A percentile compares a stretch with the other conserved stretches of the same genome.
Evolutionary conservation across 2,113 vertebrate genomes (phyloP).

Genomic region (Poeciliopsis retropinna): DNA sequence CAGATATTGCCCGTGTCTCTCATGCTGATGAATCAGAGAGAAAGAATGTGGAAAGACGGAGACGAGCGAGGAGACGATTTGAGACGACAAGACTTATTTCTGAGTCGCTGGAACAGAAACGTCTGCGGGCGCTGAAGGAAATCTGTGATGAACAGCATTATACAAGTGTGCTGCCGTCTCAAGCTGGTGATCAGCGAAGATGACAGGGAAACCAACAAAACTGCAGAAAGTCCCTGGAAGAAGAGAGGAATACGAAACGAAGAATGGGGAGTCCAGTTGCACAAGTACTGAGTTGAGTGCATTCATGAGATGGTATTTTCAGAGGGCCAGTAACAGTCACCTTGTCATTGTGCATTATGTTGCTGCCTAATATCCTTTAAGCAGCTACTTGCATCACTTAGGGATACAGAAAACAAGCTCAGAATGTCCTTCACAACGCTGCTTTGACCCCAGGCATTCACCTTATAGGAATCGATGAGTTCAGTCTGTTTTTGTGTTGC

Average conservation of each 20-base stretch:
- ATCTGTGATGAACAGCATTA: neutral
- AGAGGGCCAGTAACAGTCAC: constrained; percentile 44
- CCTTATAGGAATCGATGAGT: constrained; percentile 18
- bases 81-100: constrained; percentile 18
- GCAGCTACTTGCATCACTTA: constrained; percentile 13
- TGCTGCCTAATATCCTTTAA: constrained; percentile 40
- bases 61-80: constrained; percentile 39
- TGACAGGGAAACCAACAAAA: neutral
- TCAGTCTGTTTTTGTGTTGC: neutral
- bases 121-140: neutral
- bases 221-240: constrained; percentile 20
- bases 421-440: constrained; percentile 44
- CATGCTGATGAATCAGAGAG: constrained; percentile 58
- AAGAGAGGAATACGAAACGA: neutral
- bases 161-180: constrained; percentile 7
- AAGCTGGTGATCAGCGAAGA: constrained; percentile 3
- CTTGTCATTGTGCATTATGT: constrained; percentile 56
- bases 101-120: constrained; percentile 26
- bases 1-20: constrained; percentile 38
- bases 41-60: constrained; percentile 35
- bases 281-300: constrained; percentile 19
- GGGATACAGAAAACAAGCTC: constrained; percentile 15
- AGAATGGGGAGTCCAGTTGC: neutral
- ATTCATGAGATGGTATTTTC: constrained; percentile 34
- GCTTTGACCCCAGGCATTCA: constrained; percentile 9